phyloP scores from a whole-genome alignment of 2,888 invertebrate genomes.

The Stictocephala bisonia region DNA sequence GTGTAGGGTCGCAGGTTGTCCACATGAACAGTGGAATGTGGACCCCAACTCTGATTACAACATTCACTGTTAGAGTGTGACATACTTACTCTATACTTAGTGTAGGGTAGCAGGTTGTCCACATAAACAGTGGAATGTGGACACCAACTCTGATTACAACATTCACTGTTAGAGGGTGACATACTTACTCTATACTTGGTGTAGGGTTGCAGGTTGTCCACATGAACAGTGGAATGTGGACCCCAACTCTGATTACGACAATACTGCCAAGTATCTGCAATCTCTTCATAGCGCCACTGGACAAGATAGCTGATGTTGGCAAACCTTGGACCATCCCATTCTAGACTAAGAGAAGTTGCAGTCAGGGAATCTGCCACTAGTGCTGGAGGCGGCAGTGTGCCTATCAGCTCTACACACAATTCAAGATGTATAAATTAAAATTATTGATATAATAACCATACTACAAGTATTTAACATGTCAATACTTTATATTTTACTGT shows the following conservation, averaged over 20 bases:
- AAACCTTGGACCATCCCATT: conserved; percentile 71
- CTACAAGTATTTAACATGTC: not conserved
- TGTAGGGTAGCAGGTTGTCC: conserved; percentile 85
- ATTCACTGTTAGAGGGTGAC: no score
- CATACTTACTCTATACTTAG: conserved; percentile 85
- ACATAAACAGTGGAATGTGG: conserved; percentile 73
- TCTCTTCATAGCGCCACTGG: conserved; percentile 80
- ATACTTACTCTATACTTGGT: conserved; percentile 87
- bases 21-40: no score
- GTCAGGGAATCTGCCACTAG: conserved; percentile 82
- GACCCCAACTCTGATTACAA: no score
- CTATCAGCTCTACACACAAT: conserved; percentile 70
- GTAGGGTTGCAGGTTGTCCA: conserved; percentile 85
- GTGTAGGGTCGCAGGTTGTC: no score
- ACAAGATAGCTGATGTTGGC: conserved; percentile 68
- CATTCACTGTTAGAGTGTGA: no score
- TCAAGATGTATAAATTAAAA: not conserved
- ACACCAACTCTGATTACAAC: conserved; percentile 77
- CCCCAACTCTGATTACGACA: conserved; percentile 80
- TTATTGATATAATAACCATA: not conserved
- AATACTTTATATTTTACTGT: no score
- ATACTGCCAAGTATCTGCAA: conserved; percentile 83
- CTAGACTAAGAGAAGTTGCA: conserved; percentile 81
- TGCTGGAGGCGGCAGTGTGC: conserved; percentile 78
- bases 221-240: conserved; percentile 71